phyloP scores from a whole-genome alignment of 2,797 vertebrate species.

The Erpetoichthys calabaricus region DNA sequence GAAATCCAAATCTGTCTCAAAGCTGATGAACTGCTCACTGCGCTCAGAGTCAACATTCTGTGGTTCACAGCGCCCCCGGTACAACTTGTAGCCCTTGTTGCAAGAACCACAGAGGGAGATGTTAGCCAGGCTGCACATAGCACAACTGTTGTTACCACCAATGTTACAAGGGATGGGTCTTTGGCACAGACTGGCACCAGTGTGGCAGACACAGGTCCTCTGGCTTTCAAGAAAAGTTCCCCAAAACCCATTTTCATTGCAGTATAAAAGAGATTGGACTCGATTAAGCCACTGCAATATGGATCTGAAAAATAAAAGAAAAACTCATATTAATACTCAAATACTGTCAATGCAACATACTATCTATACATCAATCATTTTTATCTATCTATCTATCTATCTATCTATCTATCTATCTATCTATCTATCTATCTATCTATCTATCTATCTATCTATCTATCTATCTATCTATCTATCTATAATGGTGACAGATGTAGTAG shows the following conservation, averaged over 20 bases:
- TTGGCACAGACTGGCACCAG: conserved; percentile 83
- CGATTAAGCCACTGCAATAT: conserved; percentile 96
- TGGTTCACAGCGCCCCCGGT: conserved; percentile 89
- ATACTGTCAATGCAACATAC: no score
- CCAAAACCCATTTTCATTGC: conserved; percentile 97
- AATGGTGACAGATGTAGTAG: no score
- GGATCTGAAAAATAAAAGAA: conserved; percentile 50
- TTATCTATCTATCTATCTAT: no score
- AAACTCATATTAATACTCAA: conserved; percentile 5
- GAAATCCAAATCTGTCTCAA: conserved; percentile 97
- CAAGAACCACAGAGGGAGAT: conserved; percentile 96
- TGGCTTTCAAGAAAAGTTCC: conserved; percentile 95
- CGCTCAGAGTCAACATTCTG: conserved; percentile 98
- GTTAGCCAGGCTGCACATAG: conserved; percentile 98
- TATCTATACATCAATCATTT: no score
- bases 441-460: no score
- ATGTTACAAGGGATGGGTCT: conserved; percentile 93
- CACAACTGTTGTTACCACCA: conserved; percentile 95
- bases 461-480: no score
- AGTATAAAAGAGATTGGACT: conserved; percentile 95
- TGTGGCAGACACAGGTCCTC: conserved; percentile 87
- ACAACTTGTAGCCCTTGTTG: conserved; percentile 97
- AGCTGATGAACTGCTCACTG: conserved; percentile 97
- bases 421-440: no score
- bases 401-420: no score